phyloP scores from a whole-genome alignment of 2,113 vertebrate genomes.

The Myrmecobius fasciatus region DNA sequence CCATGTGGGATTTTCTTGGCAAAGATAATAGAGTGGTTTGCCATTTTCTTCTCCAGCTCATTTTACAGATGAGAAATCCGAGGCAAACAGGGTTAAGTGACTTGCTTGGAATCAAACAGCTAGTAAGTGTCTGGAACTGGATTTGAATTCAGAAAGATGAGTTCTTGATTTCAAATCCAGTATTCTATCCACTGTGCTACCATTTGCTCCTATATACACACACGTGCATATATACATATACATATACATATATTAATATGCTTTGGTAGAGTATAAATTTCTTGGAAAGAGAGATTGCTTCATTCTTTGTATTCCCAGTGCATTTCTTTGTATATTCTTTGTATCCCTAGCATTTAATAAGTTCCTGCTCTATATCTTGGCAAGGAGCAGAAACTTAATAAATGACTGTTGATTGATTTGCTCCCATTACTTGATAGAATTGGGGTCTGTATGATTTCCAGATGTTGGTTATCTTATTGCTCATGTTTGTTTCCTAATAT shows the following conservation, averaged over 20 bases:
- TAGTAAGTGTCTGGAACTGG: not conserved
- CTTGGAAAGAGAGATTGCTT: not conserved
- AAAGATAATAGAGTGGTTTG: not conserved
- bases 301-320: not conserved
- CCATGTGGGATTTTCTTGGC: not conserved
- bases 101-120: not conserved
- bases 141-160: not conserved
- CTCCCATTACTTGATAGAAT: not conserved
- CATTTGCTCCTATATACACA: too few relatives aligned
- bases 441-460: slow-evolving; percentile 44
- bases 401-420: not conserved
- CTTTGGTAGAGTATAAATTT: not conserved
- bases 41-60: not conserved
- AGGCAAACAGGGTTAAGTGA: not conserved
- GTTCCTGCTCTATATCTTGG: not conserved
- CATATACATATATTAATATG: not conserved
- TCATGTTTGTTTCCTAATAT: not conserved
- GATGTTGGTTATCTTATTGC: not conserved
- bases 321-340: not conserved
- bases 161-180: not conserved
- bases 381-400: not conserved
- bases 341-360: not conserved
- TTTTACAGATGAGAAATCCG: not conserved
- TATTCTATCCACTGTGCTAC: not conserved
- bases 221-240: not conserved